These are phyloP conservation scores for Polyodon spathula DNA, from an alignment of 2,113 vertebrate species.

Conservation along the genomic window DNA sequence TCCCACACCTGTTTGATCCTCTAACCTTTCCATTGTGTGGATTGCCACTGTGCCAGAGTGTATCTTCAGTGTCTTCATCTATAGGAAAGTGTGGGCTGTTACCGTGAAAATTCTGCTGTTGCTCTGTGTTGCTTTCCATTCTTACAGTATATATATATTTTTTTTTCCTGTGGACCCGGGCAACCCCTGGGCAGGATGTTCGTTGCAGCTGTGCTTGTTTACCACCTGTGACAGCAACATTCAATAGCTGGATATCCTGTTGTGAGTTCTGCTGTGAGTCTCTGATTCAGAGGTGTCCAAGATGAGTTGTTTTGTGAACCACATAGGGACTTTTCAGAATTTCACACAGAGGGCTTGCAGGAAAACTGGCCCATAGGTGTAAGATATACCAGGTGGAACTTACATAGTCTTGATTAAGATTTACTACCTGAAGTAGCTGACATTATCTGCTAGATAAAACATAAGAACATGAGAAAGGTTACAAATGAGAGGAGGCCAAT, in stretches of 20 bases:
- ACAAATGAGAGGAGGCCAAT: no score
- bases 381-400: no score
- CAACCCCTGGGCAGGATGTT: slow-evolving; percentile 57
- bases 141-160: slow-evolving; percentile 5
- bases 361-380: no score
- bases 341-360: slow-evolving; percentile 23
- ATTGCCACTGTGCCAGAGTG: background rate
- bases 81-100: background rate
- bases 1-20: background rate
- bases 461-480: no score
- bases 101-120: background rate
- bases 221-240: slow-evolving; percentile 64
- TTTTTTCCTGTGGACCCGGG: slow-evolving; percentile 63
- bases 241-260: slow-evolving; percentile 92
- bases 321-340: slow-evolving; percentile 55
- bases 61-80: background rate
- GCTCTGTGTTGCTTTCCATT: background rate
- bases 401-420: no score
- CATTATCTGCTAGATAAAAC: no score
- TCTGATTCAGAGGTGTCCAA: slow-evolving; percentile 41
- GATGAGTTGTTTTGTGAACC: slow-evolving; percentile 37
- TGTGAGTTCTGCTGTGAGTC: slow-evolving; percentile 31
- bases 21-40: background rate
- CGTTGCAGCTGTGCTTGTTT: slow-evolving; percentile 61
- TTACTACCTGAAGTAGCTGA: no score